phyloP scores from a whole-genome alignment of 2,888 invertebrate genomes.

The Pachymerium ferrugineum region DNA sequence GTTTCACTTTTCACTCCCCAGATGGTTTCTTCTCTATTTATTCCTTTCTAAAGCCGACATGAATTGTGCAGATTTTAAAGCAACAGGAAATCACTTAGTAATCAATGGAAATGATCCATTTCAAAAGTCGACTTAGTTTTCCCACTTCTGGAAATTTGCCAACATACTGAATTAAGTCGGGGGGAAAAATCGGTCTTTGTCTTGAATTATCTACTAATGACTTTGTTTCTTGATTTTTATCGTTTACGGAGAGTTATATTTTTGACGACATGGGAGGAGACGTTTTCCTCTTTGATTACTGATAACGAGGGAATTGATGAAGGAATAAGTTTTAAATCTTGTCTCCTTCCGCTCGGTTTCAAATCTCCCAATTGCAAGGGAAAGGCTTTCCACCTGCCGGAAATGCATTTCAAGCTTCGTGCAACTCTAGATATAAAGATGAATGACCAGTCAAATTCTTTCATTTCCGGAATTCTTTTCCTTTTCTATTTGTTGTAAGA shows the following conservation, averaged over 20 bases:
- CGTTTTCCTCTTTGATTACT: background rate
- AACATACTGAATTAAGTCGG: too few relatives aligned
- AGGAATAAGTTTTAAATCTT: background rate
- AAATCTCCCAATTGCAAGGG: background rate
- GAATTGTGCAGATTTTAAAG: background rate
- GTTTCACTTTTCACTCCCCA: too few relatives aligned
- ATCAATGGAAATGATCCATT: constrained; percentile 12
- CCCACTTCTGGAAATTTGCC: background rate
- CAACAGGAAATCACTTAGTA: background rate
- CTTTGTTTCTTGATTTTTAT: background rate
- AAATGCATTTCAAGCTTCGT: background rate
- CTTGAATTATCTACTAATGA: background rate
- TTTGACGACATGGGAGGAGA: background rate
- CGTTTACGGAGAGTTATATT: background rate
- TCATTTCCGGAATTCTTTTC: background rate
- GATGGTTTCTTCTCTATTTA: too few relatives aligned
- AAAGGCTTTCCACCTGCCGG: background rate
- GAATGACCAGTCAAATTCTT: constrained; percentile 6
- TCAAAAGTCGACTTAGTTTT: background rate
- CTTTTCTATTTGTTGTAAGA: background rate
- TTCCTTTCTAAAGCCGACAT: too few relatives aligned
- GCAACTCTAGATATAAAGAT: background rate
- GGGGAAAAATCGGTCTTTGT: background rate
- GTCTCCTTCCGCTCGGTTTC: background rate
- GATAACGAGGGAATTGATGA: background rate